Evolutionary conservation across 2,888 invertebrate species (phyloP), one percentile per base, ranked within the genome.

Genomic region (Orthosia gothica): DNA sequence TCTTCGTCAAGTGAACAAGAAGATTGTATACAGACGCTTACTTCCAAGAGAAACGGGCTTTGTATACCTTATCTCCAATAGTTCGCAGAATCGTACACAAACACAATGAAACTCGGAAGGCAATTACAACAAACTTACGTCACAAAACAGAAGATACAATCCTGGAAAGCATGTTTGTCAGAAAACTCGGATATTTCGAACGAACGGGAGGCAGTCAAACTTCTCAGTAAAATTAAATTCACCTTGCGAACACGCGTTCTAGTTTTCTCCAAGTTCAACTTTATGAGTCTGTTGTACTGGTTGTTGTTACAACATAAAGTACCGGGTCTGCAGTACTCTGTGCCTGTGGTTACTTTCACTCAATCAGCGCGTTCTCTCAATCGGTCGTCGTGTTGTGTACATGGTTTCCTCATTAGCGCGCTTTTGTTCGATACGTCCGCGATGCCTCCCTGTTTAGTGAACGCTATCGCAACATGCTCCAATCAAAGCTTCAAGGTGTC

Each of bases 401-500:
- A 95, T 92, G 94, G 94, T 93, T 95, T 94, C 92, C 95, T 96
- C 95, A 95, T 95, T 95, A 95, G 91, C 89, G 89, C 83, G 93
- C 94, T 94, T 95, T 96, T 96, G 95, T 96, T 92, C 82, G 85
- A 76, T 83, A 85, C 89, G 88, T 90, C 91, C 83, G 87, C 84
- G 86, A 83, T 86, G 76, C 77, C 79, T 81, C 79, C 74, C 83
- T 89, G 89, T 87, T 87, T 83, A 84, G 88, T 86, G 83, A 84
- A 85, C 82, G 76, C 85, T 82, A 81, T 84, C 82, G 85, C 81
- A 88, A 89, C 88, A 89, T 80, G 89, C 88, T 92, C 91, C 92
- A 94, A 94, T 94, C 94, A 94, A 91, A 91, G 92, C 91, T 81
- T 86, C 89, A 89, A 91, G 90, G 89, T 91, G 91, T 91, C 87